Conservation (phyloP, 2,888 invertebrate genomes). For the Coelopa pilipes region DNA sequence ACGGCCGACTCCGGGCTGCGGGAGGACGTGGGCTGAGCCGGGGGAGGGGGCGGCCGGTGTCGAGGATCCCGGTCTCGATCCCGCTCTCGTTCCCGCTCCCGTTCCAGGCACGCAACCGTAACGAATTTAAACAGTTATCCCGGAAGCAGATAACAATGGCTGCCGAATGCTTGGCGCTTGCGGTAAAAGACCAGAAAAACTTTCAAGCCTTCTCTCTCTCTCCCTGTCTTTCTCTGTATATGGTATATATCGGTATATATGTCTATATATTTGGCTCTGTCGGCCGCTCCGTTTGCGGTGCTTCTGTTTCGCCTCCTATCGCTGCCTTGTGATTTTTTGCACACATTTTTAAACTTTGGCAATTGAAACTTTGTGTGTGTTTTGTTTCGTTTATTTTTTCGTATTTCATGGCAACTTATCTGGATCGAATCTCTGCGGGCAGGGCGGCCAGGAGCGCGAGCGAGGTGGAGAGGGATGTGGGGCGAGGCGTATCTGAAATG, state of each 20-base stretch:
- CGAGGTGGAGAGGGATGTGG: not conserved
- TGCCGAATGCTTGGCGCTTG: slow-evolving; percentile 33
- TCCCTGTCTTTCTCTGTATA: not conserved
- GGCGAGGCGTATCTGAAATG: slow-evolving; percentile 11
- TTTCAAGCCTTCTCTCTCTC: not conserved
- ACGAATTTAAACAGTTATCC: slow-evolving; percentile 36
- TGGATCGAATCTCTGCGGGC: not conserved
- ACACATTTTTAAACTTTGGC: slow-evolving; percentile 37
- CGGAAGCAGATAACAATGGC: slow-evolving; percentile 40
- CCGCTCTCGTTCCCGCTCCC: not conserved
- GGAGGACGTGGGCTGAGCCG: not conserved
- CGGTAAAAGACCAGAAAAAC: slow-evolving; percentile 9
- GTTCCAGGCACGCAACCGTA: slow-evolving; percentile 29
- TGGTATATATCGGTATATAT: not conserved
- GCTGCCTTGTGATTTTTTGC: not conserved
- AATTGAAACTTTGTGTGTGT: slow-evolving; percentile 28
- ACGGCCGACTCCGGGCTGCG: not conserved
- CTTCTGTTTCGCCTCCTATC: slow-evolving; percentile 10
- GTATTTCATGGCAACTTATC: not conserved
- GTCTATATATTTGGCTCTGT: slow-evolving; percentile 8
- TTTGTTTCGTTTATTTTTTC: slow-evolving; percentile 15
- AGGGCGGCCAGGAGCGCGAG: not conserved
- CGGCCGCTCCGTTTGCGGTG: not conserved
- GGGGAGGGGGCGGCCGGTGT: not conserved
- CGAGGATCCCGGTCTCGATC: not conserved